Base-by-base conservation (phyloP, 2,888 invertebrate genomes). In the Drosophila putrida region DNA sequence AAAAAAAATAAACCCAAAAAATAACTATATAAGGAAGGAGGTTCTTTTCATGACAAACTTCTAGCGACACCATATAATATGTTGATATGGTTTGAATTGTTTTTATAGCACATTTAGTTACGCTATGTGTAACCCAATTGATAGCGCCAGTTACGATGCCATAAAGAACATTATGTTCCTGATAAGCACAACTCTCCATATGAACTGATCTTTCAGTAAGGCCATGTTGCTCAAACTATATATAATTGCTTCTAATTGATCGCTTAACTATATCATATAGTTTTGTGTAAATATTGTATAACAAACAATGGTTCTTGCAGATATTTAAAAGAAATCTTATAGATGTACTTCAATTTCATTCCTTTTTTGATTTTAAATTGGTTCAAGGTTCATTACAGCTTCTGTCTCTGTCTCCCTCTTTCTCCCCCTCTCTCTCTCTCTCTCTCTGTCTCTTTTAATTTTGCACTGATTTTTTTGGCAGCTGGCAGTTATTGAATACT, bases 391-490 rank as follows among this genome's bases (percentile, higher is more conserved):
- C 8, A 35, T 13, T 2, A 41, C 50, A 9, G 11, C 33, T n/a
- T 28, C 31, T 31, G 6, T 47, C n/a, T 49, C 20, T 8, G 5
- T 43, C 33, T 25, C n/a, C 31, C 53, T 41, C 11, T 20, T 20
- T 46, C 28, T 20, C 35, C 36, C 11, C 38, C 13, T 50, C n/a
- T 8, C 9, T 43, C 20, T 25, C 6, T 39, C 54, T 41, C 9
- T 15, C 31, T 38, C 28, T 20, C 35, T 46, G 4, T 47, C 27
- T 46, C 6, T 27, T 15, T 31, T 0, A 20, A 9, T 11, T 20
- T 41, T 28, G 33, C 31, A 33, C n/a, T 9, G 27, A 33, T 60
- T 36, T 60, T 36, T 28, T 60, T 44, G 57, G 49, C 58, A 63
- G 13, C 25, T 41, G 58, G 6, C 41, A 15, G 10, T 62, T 50